These are phyloP conservation scores for Scleropages formosus DNA, from an alignment of 2,797 vertebrate genomes.

Conservation along the genomic window DNA sequence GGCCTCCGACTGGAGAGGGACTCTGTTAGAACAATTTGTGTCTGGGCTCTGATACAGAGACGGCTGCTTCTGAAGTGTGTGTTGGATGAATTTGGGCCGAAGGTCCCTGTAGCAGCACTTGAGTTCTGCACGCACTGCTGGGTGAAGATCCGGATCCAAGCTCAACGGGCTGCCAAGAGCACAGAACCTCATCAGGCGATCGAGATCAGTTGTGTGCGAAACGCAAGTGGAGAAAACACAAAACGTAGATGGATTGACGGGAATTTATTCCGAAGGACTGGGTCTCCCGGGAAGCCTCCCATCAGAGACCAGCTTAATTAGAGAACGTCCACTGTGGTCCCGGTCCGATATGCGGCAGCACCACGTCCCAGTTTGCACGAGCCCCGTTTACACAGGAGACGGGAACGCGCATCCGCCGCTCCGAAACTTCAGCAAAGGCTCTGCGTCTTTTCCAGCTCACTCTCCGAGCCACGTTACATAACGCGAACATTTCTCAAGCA, in stretches of 20 bases:
- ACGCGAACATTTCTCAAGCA: conserved; percentile 18
- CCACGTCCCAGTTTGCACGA: conserved; percentile 32
- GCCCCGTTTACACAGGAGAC: conserved; percentile 32
- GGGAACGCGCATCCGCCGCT: conserved; percentile 20
- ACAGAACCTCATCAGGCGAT: too few species aligned
- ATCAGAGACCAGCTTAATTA: conserved; percentile 56
- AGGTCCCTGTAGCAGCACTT: too few species aligned
- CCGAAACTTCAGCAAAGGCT: too few species aligned
- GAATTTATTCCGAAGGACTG: conserved; percentile 50
- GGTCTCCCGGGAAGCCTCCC: conserved; percentile 38
- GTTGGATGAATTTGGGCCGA: too few species aligned
- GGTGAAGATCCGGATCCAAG: too few species aligned
- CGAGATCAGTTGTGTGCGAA: not conserved
- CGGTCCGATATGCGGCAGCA: not conserved
- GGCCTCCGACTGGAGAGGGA: too few species aligned
- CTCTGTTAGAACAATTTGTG: too few species aligned
- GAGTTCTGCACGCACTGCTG: too few species aligned
- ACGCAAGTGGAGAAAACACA: not conserved
- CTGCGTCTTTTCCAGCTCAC: not conserved
- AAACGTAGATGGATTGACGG: conserved; percentile 42
- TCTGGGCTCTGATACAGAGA: too few species aligned
- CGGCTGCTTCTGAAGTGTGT: too few species aligned
- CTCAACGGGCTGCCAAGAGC: too few species aligned
- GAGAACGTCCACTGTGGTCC: conserved; percentile 27
- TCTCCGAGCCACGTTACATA: conserved; percentile 36